Conservation (phyloP, 2,113 vertebrate species). For the Myrmophylax atrothorax region DNA sequence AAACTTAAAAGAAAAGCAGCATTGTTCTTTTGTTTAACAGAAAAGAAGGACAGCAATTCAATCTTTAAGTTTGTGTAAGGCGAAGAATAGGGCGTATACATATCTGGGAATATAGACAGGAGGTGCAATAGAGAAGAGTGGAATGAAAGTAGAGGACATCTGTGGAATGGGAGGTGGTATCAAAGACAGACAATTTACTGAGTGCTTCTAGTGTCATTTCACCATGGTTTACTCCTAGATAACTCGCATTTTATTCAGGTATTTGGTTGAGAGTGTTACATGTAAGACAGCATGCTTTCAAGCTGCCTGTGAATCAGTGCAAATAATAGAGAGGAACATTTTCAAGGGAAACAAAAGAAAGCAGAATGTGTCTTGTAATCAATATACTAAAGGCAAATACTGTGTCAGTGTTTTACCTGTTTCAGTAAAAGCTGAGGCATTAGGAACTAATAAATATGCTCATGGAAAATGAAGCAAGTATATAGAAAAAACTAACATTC, state of each 20-base stretch:
- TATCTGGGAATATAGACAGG: background rate
- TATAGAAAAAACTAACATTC: background rate
- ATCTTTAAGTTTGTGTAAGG: background rate
- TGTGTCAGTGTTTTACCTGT: background rate
- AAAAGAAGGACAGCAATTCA: background rate
- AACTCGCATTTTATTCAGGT: slow-evolving; percentile 29
- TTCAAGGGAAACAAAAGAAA: slow-evolving; percentile 41
- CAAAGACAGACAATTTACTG: background rate
- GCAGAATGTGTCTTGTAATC: slow-evolving; percentile 35
- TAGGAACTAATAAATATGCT: background rate
- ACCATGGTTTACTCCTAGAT: slow-evolving; percentile 46
- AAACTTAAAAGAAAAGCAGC: slow-evolving; percentile 11
- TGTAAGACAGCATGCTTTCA: slow-evolving; percentile 48
- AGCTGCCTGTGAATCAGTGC: slow-evolving; percentile 17
- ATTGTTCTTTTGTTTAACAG: slow-evolving; percentile 6
- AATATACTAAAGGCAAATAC: slow-evolving; percentile 11
- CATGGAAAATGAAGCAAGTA: background rate
- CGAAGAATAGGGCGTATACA: background rate
- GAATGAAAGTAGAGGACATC: slow-evolving; percentile 19
- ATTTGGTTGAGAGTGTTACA: background rate
- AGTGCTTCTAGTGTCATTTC: slow-evolving; percentile 18
- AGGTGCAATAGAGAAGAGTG: slow-evolving; percentile 28
- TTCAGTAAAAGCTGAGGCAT: background rate
- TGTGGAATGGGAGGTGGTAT: slow-evolving; percentile 21
- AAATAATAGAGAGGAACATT: background rate